Conservation (phyloP, 37 sponge, comb jelly and placozoan species). For the Petrosia ficiformis region DNA sequence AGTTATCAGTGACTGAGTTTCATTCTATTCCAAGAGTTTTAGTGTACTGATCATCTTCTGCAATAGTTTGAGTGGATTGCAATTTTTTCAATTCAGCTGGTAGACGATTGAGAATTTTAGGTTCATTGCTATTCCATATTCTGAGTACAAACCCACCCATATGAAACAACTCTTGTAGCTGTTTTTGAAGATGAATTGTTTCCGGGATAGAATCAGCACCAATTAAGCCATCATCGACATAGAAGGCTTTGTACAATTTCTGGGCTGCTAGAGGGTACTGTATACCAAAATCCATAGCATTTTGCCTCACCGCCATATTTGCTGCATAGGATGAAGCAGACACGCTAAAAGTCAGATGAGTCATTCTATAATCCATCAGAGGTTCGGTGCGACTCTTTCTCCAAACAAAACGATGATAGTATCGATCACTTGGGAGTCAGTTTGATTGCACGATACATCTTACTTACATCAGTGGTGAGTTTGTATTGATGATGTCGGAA, state of each 20-base stretch:
- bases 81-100: neutral
- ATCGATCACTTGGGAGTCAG: neutral
- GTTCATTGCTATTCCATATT: neutral
- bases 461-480: neutral
- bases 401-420: neutral
- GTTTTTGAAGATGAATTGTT: neutral
- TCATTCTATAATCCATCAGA: no score
- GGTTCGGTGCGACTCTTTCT: neutral
- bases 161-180: neutral
- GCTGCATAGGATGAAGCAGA: neutral
- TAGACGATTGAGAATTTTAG: neutral
- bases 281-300: no score
- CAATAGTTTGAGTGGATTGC: no score
- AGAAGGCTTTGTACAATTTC: neutral
- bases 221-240: slow-evolving; percentile 9
- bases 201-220: neutral
- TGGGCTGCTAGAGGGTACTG: no score
- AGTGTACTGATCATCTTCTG: no score
- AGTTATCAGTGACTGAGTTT: neutral
- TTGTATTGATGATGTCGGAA: neutral
- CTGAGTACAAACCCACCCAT: neutral
- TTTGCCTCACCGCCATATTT: no score
- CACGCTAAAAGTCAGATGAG: no score
- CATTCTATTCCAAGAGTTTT: neutral
- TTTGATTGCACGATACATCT: no score